Base-by-base conservation (phyloP, 1,140 invertebrate species). In the Atopsyche davidsoni region DNA sequence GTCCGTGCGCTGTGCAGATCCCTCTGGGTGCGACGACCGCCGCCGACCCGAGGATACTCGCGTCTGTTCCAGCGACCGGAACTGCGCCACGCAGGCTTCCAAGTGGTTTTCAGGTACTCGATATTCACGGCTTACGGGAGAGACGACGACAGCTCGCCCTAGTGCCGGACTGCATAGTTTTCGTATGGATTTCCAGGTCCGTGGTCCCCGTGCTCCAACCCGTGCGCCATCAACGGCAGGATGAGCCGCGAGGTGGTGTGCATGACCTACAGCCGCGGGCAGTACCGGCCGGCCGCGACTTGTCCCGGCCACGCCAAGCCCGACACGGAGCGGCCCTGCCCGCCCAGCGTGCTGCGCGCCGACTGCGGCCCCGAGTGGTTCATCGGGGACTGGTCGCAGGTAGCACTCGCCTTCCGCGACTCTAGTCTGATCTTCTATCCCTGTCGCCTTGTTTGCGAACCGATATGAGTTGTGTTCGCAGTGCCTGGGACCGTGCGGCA, bases 141-240 rank as follows among this genome's bases (percentile, higher is more conserved):
- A 7, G n/a, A 28, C 25, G 6, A 7, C n/a, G 25, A 28, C 6
- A 28, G 6, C 6, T 7, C n/a, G n/a, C 6, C 6, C 6, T 28
- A 28, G n/a, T 7, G n/a, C 25, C 6, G 7, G n/a, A 28, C 6
- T 28, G n/a, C 25, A 28, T 7, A 36, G 16, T 16, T 9, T 28
- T 9, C 16, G 16, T 36, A 46, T 35, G 13, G 14, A 43, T 49
- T 41, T 56, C 57, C 66, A 65, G 78, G 79, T 50, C 73, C 78
- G 11, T 84, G 82, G 82, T 75, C 75, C 3, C 65, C 80, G 63
- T 85, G 83, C 64, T 80, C 80, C 0, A 73, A 74, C 2, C 54
- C 67, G 2, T 85, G 82, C 67, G 78, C 78, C 25, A 68, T 64
- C 4, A 70, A 75, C 59, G 77, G 81, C 1, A 60, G 64, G 38